Percentiles rank a stretch among this genome's conserved stretches.
Conservation (phyloP, 2,113 vertebrate genomes). For the Eclectus roratus region DNA sequence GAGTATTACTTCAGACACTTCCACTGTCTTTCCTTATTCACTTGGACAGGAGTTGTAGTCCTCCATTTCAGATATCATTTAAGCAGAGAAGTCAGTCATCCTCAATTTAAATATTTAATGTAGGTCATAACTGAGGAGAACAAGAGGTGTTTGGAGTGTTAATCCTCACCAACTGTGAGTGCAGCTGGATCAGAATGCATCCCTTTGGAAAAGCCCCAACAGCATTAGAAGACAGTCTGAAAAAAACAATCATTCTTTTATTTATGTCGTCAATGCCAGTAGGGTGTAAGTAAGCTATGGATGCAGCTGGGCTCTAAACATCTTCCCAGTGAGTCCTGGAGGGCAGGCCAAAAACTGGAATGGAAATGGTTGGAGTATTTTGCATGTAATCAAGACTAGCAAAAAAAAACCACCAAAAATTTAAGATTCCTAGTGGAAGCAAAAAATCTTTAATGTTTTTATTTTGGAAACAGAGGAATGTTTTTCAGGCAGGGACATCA, state of each 20-base stretch:
- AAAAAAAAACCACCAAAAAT: neutral
- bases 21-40: neutral
- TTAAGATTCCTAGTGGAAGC: neutral
- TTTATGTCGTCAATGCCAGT: neutral
- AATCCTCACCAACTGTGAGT: neutral
- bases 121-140: neutral
- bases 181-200: neutral
- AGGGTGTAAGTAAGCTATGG: neutral
- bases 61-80: conserved; percentile 2
- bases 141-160: neutral
- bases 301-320: neutral
- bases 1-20: neutral
- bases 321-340: neutral
- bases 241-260: neutral
- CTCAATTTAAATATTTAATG: neutral
- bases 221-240: neutral
- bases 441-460: neutral
- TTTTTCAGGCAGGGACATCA: neutral
- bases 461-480: neutral
- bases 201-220: neutral
- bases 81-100: neutral
- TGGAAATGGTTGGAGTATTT: neutral
- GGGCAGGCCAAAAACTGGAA: neutral
- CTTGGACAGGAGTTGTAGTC: neutral
- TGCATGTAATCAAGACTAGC: neutral